Conservation (phyloP, 2,113 vertebrate genomes). For the Cyrtonyx montezumae region DNA sequence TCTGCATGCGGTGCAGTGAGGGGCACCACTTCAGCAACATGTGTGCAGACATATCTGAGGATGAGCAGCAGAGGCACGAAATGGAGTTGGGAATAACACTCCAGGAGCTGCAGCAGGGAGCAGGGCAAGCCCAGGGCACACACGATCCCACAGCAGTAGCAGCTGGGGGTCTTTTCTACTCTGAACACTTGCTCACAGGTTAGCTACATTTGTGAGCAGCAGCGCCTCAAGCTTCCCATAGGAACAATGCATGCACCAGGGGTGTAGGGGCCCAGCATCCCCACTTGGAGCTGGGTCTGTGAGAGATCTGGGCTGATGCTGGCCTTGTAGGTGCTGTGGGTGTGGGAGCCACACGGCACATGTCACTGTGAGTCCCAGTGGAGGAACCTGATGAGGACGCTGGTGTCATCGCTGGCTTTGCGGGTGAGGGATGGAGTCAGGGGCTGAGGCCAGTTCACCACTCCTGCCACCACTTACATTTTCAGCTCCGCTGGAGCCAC, state of each 20-base stretch:
- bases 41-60: not conserved
- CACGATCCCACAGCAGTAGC: accelerated
- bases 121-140: not conserved
- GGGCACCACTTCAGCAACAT: not conserved
- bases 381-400: not conserved
- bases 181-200: accelerated
- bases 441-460: not conserved
- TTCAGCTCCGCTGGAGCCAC: not conserved
- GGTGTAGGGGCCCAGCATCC: not conserved
- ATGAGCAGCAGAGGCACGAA: too few species aligned
- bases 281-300: not conserved
- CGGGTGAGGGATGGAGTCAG: not conserved
- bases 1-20: not conserved
- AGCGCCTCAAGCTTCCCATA: accelerated
- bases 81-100: not conserved
- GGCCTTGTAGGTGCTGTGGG: not conserved
- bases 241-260: accelerated
- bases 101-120: not conserved
- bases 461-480: not conserved
- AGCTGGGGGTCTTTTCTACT: accelerated
- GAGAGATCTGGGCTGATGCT: not conserved
- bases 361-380: not conserved
- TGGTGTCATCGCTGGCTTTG: not conserved
- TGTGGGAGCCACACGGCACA: not conserved
- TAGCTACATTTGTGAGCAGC: accelerated